These are phyloP conservation scores for Puffinus mauretanicus DNA, from an alignment of 2,113 vertebrate genomes.

Conservation along the genomic window DNA sequence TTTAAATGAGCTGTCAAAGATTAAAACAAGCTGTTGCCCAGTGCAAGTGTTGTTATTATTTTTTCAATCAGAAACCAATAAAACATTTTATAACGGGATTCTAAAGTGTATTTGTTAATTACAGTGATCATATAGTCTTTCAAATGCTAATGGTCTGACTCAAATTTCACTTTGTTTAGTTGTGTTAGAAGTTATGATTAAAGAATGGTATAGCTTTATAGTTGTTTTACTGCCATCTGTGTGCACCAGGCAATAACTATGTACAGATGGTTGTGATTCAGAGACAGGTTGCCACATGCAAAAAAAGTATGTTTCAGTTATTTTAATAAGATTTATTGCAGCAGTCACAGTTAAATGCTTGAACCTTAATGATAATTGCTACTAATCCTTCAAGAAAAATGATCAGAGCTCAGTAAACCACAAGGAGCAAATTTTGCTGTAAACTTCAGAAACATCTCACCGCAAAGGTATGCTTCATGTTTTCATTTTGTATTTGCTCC, in stretches of 20 bases:
- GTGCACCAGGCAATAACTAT: conserved; percentile 90
- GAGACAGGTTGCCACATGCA: conserved; percentile 95
- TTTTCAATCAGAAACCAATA: conserved; percentile 67
- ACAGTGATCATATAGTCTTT: conserved; percentile 85
- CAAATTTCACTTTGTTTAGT: conserved; percentile 93
- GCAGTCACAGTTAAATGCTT: conserved; percentile 90
- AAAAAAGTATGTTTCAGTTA: conserved; percentile 91
- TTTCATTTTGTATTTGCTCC: neutral
- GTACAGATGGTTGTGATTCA: conserved; percentile 94
- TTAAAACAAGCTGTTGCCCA: conserved; percentile 55
- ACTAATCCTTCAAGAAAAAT: conserved; percentile 87
- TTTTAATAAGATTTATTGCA: conserved; percentile 97
- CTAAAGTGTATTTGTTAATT: conserved; percentile 76
- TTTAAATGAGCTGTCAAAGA: conserved; percentile 67
- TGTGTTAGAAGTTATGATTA: conserved; percentile 90
- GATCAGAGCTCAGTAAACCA: conserved; percentile 80
- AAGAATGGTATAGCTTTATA: conserved; percentile 89
- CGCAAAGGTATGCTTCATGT: conserved; percentile 61
- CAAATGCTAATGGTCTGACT: conserved; percentile 88
- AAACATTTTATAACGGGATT: conserved; percentile 63
- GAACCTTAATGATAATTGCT: conserved; percentile 92
- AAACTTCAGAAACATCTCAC: conserved; percentile 58
- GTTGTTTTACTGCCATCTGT: conserved; percentile 93
- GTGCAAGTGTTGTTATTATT: conserved; percentile 50
- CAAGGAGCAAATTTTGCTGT: conserved; percentile 70